Base-by-base conservation (phyloP, 23 tunicate genomes). In the Halocynthia roretzi region DNA sequence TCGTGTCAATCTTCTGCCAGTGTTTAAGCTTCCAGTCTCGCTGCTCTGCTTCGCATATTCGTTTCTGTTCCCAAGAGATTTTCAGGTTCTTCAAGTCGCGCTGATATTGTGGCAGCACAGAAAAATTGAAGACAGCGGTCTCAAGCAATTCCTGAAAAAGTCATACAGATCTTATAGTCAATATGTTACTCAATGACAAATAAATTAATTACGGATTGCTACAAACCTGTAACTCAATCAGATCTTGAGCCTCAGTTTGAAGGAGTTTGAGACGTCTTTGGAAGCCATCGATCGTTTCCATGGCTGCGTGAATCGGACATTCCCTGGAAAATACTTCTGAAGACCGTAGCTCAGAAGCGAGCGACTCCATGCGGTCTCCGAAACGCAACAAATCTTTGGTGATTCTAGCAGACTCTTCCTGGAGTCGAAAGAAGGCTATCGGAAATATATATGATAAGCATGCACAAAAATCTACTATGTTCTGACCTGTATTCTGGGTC, bases 361-460 rank as follows among this genome's bases (percentile, higher is more conserved):
- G 82, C 8, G 57, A 50, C 50, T 76, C 83, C 11, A 92, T 85
- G 15, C 85, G 86, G 9, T 86, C 98, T 72, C 92, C 84, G 82
- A 92, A 92, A 67, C 91, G 81, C 61, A 86, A 71, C 92, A 92
- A 62, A 80, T 92, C 98, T 54, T 85, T 85, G 61, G 98, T 86
- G 79, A 92, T 92, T 40, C 92, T 78, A 44, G 84, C 98, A 10
- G 92, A 80, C 70, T 92, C 98, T 53, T 92, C 98, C 98, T 92
- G 87, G 6, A 77, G 52, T 10, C 8, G 5, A 11, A 17, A 77
- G 6, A 14, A 31, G 4, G 44, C 44, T 31, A 31, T 31, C 4
- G 44, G 4, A 31, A 31, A 31, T 31, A 15, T 12, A 56, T 14
- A 58, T 58, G 63, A 14, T 58, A 58, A 58, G 63, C 15, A 58